Base-by-base conservation (phyloP, 2,888 invertebrate genomes). In the Flabesymbios commensalis region DNA sequence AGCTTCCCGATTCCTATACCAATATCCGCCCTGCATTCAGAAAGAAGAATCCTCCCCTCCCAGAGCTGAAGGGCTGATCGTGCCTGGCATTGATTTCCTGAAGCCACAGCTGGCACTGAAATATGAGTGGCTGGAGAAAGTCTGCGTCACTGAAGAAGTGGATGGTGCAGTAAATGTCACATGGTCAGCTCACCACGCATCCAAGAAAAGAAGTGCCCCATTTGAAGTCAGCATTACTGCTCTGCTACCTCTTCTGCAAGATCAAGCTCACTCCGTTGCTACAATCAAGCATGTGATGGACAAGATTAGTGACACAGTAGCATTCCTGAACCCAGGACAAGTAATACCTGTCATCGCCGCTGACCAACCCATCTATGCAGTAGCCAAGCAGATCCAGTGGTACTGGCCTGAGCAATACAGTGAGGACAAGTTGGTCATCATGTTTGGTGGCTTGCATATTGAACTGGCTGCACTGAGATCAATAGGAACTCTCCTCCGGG, bases 361-460 rank as follows among this genome's bases (percentile, higher is more conserved):
- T n/a, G 75, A 76, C 59, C 69, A 72, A 61, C 75, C 72, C 28
- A 32, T 77, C 0, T 75, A 63, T 62, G 70, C 75, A n/a, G 5
- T 75, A 5, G 70, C 69, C n/a, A 78, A 75, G 42, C 65, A 72
- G 32, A 64, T 74, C 1, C 75, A 77, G 63, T 75, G 75, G 74
- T 48, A 61, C 3, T 74, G 67, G 63, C 75, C 72, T 17, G 63
- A 74, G 1, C 17, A 29, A n/a, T 67, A 69, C 62, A 74, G 74
- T 3, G 74, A 77, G 55, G 61, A 72, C 10, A 63, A 65, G 28
- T 63, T 69, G 54, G 63, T 76, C 17, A 61, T 75, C 2, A 69
- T 76, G 68, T 63, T 77, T 48, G 76, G 75, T 7, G 75, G 75
- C 3, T 62, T 77, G 36, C 75, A 78, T 59, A 74, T 71, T 51